Evolutionary conservation across 2,797 vertebrate genomes (phyloP), one percentile per base, ranked within the genome.

Genomic region (Poeciliopsis infans): DNA sequence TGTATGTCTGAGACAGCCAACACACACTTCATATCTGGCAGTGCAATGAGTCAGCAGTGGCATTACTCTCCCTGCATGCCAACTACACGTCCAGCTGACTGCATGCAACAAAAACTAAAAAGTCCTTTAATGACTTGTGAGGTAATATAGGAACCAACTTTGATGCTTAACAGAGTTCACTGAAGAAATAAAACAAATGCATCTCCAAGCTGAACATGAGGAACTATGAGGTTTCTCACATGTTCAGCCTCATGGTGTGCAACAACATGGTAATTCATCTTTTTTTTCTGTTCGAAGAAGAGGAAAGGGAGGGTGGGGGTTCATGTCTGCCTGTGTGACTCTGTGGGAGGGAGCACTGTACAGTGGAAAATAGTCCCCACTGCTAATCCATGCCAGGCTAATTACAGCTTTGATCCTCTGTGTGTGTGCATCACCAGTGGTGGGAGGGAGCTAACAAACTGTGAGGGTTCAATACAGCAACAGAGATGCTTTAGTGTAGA

Each of bases 321-420:
- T 12, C 11, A 33, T 66, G 69, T 59, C 81, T 87, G 79, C 79
- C 39, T 85, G 78, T 89, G 88, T 83, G 84, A 83, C 78, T 83
- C 86, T 74, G 83, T 84, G 82, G 86, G 86, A 87, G 84, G 20
- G 51, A 88, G 90, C 72, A 86, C 88, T 88, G 85, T 92, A 85
- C 88, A 91, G 85, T 94, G 91, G 92, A 93, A 94, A 94, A 95
- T 84, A 84, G 89, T 90, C 88, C 88, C 91, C 74, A 84, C 57
- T 89, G 87, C 83, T 95, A 94, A 95, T 95, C 95, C 93, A 94
- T 94, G 88, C 77, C 83, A 86, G 86, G 90, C 92, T 94, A 95
- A 95, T 95, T 94, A 95, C 90, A 93, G 92, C 92, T 92, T 88
- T 94, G 93, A 93, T 94, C 92, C 92, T 87, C 82, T 89, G 49